Evolutionary conservation across 1,140 invertebrate genomes (phyloP), one percentile per base, ranked within the genome.

Genomic region (Drosophila arizonae): DNA sequence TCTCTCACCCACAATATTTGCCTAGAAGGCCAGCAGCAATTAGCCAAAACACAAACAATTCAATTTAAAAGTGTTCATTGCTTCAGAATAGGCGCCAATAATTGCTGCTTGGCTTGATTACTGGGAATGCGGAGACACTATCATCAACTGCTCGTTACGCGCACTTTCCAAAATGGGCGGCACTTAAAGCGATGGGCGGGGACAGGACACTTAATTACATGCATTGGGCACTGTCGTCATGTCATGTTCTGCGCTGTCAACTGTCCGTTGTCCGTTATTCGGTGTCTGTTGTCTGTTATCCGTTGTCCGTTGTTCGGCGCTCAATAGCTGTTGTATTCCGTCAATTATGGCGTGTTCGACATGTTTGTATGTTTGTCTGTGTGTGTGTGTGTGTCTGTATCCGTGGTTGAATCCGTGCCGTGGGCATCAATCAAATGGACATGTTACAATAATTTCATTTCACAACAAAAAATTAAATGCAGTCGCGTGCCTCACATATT

Each of bases 401-500:
- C 1, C 36, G 82, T 71, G 74, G 52, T 64, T 52, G 48, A 52
- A 75, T 66, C 51, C 67, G 55, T 70, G 52, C 64, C 63, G 36
- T 21, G 76, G 54, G 79, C 73, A 88, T 87, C 82, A 87, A 87
- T 88, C 82, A 88, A 71, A 69, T 71, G 72, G 71, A 87, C 84
- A 86, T 87, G 82, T 88, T 82, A 74, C 77, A 87, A 77, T 82
- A 82, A 88, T 86, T 82, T 50, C 75, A 79, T 85, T 84, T 66
- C 80, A 77, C 69, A 87, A 87, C 28, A 70, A 39, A 68, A 48
- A 85, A 87, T 87, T 79, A 87, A 87, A 87, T 87, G 84, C 69
- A 82, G 45, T 87, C 79, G 82, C 82, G 82, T 86, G 82, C 72
- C 55, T 46, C 11, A 33, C 63, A 67, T 81, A 77, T 88, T 86